phyloP scores from a whole-genome alignment of 1,140 invertebrate species.

The Plectrocnemia conspersa region DNA sequence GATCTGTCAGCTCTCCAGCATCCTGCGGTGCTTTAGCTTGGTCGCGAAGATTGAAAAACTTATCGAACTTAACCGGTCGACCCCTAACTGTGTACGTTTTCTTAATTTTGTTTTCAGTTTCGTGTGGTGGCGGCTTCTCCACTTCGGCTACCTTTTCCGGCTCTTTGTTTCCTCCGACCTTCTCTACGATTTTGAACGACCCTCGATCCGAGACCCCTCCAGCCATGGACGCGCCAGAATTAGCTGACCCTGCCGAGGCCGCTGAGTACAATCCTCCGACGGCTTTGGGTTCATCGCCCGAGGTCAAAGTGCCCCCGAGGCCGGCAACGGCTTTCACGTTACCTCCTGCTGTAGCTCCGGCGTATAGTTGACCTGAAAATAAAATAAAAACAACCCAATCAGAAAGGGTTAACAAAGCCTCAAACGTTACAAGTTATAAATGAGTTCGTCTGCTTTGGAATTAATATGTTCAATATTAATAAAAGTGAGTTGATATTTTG shows the following conservation, averaged over 20 bases:
- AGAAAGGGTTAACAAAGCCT: neutral
- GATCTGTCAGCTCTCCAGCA: neutral
- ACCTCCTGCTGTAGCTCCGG: conserved; percentile 47
- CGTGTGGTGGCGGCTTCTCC: neutral
- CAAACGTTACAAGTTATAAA: too few species aligned
- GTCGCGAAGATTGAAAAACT: conserved; percentile 3
- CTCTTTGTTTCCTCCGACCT: neutral
- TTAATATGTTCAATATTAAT: too few species aligned
- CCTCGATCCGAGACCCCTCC: conserved; percentile 7
- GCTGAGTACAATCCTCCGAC: conserved; percentile 26
- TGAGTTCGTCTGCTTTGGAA: too few species aligned
- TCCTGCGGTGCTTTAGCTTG: neutral
- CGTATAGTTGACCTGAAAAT: conserved; percentile 45
- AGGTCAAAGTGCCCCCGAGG: conserved; percentile 40
- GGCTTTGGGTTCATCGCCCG: conserved; percentile 24
- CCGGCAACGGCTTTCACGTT: conserved; percentile 45
- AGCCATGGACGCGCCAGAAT: conserved; percentile 16
- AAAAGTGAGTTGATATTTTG: too few species aligned
- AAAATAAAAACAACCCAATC: neutral
- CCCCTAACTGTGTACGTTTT: conserved; percentile 10
- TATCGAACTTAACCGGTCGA: conserved; percentile 22
- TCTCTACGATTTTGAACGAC: conserved; percentile 12
- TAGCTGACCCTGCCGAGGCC: conserved; percentile 12
- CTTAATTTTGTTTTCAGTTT: neutral
- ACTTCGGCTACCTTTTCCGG: conserved; percentile 8